Percentiles rank a stretch among this genome's conserved stretches.
Conservation (phyloP, 2,888 invertebrate genomes). For the Papilio elwesi region DNA sequence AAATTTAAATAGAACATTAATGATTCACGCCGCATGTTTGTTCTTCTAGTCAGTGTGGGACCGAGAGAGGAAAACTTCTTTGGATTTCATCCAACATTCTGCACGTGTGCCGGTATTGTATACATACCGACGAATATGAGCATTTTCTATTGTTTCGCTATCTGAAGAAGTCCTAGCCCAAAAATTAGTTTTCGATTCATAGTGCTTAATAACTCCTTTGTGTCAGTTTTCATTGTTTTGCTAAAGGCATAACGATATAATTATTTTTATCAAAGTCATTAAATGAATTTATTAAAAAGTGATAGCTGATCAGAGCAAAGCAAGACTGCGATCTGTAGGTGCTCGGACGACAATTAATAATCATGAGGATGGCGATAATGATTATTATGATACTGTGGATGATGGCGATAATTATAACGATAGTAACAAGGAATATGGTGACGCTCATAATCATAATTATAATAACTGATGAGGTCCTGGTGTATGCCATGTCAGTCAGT, state of each 20-base stretch:
- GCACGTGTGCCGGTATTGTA: constrained; percentile 17
- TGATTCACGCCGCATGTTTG: constrained; percentile 37
- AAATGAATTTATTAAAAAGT: not conserved
- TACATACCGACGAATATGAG: constrained; percentile 1
- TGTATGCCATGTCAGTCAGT: too few species aligned
- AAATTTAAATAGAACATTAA: constrained; percentile 34
- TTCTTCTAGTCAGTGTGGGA: constrained; percentile 28
- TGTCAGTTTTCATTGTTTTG: not conserved
- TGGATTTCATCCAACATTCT: constrained; percentile 39
- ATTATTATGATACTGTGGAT: too few species aligned
- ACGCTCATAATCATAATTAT: too few species aligned
- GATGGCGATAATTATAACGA: too few species aligned
- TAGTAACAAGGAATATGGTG: too few species aligned
- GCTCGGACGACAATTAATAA: too few species aligned
- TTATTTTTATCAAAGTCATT: not conserved
- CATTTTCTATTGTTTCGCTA: constrained; percentile 31
- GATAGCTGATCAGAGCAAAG: too few species aligned
- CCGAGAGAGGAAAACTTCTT: constrained; percentile 34
- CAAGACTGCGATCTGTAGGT: not conserved
- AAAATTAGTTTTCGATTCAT: constrained; percentile 14
- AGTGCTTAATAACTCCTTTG: constrained; percentile 14
- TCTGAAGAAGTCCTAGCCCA: constrained; percentile 10
- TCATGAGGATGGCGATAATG: constrained; percentile 2
- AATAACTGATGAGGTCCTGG: too few species aligned
- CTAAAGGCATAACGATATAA: not conserved